A percentile compares a stretch with the other conserved stretches of the same genome.
Conservation (phyloP, 2,113 vertebrate genomes). For the Archilochus colubris region DNA sequence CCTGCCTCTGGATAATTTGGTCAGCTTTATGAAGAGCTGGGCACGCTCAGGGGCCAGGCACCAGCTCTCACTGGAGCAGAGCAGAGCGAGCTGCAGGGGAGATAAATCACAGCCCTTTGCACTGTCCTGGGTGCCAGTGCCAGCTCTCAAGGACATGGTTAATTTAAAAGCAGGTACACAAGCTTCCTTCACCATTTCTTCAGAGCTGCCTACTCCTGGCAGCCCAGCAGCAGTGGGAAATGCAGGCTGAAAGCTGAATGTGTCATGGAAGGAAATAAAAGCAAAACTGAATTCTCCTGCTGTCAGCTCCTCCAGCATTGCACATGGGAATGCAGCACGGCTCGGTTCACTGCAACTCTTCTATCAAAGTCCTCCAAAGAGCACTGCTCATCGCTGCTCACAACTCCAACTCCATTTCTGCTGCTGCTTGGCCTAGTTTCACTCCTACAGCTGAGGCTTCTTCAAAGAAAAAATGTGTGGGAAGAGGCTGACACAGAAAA, state of each 20-base stretch:
- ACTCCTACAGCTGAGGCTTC: not conserved
- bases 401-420: not conserved
- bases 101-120: not conserved
- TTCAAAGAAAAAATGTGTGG: not conserved
- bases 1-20: not conserved
- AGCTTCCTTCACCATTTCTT: not conserved
- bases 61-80: not conserved
- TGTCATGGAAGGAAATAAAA: not conserved
- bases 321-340: not conserved
- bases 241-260: not conserved
- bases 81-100: not conserved
- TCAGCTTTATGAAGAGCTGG: not conserved
- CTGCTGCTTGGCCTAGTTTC: not conserved
- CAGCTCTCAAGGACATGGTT: not conserved
- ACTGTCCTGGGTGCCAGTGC: not conserved
- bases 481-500: not conserved
- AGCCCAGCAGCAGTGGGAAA: not conserved
- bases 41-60: not conserved
- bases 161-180: not conserved
- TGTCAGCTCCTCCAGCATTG: not conserved
- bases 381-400: not conserved
- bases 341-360: not conserved
- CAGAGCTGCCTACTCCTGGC: not conserved
- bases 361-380: not conserved
- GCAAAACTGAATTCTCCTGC: not conserved